Percentiles rank a stretch among this genome's conserved stretches.
phyloP scores from a whole-genome alignment of 30 jellyfish, hydroid and myxozoan species.

The Rhopilema esculentum region DNA sequence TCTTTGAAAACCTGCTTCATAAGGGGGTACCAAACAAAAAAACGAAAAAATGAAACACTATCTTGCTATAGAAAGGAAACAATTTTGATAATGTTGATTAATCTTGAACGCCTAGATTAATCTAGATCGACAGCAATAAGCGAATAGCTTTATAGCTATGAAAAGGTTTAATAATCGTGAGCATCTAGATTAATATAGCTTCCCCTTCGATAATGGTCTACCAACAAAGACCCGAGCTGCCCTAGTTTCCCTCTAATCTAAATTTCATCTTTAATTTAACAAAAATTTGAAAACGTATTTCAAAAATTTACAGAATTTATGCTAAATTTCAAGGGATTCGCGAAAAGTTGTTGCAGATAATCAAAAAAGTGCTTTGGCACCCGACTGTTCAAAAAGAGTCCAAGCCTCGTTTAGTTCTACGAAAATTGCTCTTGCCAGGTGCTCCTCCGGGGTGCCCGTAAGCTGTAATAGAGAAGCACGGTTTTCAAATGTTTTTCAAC shows the following conservation, averaged over 20 bases:
- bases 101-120: no score
- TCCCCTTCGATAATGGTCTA: background rate
- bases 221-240: background rate
- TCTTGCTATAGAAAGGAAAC: no score
- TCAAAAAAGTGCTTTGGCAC: constrained; percentile 69
- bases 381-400: constrained; percentile 86
- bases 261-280: background rate
- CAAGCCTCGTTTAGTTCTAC: constrained; percentile 93
- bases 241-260: background rate
- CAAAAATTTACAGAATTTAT: background rate
- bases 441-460: constrained; percentile 87
- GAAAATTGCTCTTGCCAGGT: constrained; percentile 91
- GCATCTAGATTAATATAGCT: background rate
- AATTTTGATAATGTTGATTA: no score
- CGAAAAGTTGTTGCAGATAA: background rate
- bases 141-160: no score
- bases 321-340: background rate
- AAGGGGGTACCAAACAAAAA: no score
- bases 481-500: no score
- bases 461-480: constrained; percentile 48
- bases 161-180: no score
- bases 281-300: background rate
- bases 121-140: no score
- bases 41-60: no score
- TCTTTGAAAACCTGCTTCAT: background rate